Evolutionary conservation across 2,888 invertebrate species (phyloP), one percentile per base, ranked within the genome.

Genomic region (Andrena trimmerana): DNA sequence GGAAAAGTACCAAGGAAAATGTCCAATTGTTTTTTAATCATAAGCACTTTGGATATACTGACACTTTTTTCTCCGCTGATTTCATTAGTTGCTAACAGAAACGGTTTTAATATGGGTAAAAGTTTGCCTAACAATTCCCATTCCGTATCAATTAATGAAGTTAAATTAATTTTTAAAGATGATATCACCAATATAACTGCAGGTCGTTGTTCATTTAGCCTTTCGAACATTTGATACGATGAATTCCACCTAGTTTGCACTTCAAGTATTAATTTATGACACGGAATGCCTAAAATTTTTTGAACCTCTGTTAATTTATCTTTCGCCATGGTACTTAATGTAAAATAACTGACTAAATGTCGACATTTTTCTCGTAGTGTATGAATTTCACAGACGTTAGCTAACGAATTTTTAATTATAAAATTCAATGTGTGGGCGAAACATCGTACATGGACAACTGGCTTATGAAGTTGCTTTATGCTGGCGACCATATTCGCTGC

Each of bases 21-120:
- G 50, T 16, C 50, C 50, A 59, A 27, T 59, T 59, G 29, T 16
- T 59, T 59, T 16, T 27, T 59, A 59, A 54, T 54, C 54, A 54
- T n/a, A 8, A 54, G 6, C 8, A 54, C 54, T 8, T 54, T 54
- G 8, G 54, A 54, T 20, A 54, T 20, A 20, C 20, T 54, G 8
- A 54, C 20, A 8, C 54, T n/a, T 54, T 54, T 54, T 20, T 59
- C 59, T 2, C 29, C 59, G 27, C 59, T 27, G 10, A 59, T 59
- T 59, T 59, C 59, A 10, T 59, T 8, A 7, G 27, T 59, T 16
- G 29, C 59, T 54, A 20, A 16, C 10, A 59, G 10, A 59, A 59
- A 59, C 8, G 59, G 29, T 27, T 16, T 59, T 59, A 59, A 59
- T 20, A 29, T 29, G 8, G 16, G 59, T 10, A 59, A 8, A 59